phyloP scores from a whole-genome alignment of 1,140 invertebrate genomes.

The Chionoecetes opilio region DNA sequence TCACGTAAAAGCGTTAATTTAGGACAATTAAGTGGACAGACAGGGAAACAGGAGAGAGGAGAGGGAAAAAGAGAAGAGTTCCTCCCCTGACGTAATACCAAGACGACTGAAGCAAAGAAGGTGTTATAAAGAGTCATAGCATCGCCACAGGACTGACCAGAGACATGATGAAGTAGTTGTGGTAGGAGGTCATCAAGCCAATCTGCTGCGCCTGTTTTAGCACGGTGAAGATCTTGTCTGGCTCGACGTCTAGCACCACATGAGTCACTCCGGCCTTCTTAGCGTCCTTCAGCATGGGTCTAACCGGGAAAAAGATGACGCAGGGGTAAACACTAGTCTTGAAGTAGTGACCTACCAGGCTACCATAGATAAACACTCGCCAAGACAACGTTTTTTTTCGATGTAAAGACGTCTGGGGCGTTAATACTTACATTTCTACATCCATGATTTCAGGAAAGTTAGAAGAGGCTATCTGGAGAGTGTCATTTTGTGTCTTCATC shows the following conservation, averaged over 20 bases:
- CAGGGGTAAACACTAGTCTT: neutral
- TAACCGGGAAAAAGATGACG: neutral
- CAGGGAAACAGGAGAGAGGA: neutral
- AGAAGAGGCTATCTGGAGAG: too few species aligned
- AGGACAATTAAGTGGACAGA: too few species aligned
- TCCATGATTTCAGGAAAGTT: too few species aligned
- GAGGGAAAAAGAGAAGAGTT: neutral
- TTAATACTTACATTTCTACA: too few species aligned
- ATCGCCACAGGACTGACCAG: neutral
- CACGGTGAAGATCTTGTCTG: conserved; percentile 82
- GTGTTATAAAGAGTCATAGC: neutral
- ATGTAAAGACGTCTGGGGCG: too few species aligned
- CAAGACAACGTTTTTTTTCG: too few species aligned
- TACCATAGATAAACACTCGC: too few species aligned
- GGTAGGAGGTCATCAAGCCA: conserved; percentile 83
- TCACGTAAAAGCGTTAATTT: too few species aligned
- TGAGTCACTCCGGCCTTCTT: conserved; percentile 84
- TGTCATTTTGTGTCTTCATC: too few species aligned
- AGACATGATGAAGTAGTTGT: conserved; percentile 67
- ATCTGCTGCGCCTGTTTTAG: conserved; percentile 84
- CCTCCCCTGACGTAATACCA: too few species aligned
- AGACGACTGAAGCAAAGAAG: too few species aligned
- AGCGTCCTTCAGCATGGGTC: conserved; percentile 84
- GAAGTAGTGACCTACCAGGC: too few species aligned
- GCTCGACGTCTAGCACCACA: conserved; percentile 85